Base-by-base conservation (phyloP, 2,797 vertebrate species). In the Dallia pectoralis region DNA sequence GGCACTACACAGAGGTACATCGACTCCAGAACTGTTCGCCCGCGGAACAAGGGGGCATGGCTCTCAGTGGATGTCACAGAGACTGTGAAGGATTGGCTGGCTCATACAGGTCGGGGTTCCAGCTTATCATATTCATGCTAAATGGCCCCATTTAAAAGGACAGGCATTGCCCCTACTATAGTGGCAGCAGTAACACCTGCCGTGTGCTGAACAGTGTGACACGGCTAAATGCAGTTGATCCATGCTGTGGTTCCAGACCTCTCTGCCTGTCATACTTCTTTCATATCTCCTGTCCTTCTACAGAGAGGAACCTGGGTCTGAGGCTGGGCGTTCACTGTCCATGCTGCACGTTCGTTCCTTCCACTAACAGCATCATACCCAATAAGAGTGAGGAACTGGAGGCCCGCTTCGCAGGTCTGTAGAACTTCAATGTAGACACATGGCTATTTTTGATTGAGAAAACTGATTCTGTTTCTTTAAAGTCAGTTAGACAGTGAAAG, bases 311-410 rank as follows among this genome's bases (percentile, higher is more conserved):
- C 76, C 85, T 93, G 5, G 94, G 94, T n/a, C 78, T 95, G 74
- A 94, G 93, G 84, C 76, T 95, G 74, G 93, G 93, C 0, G 88
- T 95, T 69, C 94, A 95, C 87, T 95, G 94, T 87, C 93, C 93
- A 14, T 95, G 94, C 84, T 95, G 94, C 83, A 95, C 93, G 47
- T 95, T 95, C 19, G 71, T 95, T 69, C 93, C 93, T 0, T 91
- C 93, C 81, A 93, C 92, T 73, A 95, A 94, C 88, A 95, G 93
- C 81, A 95, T 95, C 0, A 86, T 94, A 61, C 91, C 91, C 74
- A 95, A 95, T 81, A 93, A 93, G 86, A 95, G 91, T 12, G 94
- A 95, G 79, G 93, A 94, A 78, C 86, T 95, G 78, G 93, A 94
- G 79, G 90, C 93, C 22, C 90, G 93, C 22, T 95, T 95, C 82